Base-by-base conservation (phyloP, 92 coral and sea anemone genomes). In the Meandrina meandrites region DNA sequence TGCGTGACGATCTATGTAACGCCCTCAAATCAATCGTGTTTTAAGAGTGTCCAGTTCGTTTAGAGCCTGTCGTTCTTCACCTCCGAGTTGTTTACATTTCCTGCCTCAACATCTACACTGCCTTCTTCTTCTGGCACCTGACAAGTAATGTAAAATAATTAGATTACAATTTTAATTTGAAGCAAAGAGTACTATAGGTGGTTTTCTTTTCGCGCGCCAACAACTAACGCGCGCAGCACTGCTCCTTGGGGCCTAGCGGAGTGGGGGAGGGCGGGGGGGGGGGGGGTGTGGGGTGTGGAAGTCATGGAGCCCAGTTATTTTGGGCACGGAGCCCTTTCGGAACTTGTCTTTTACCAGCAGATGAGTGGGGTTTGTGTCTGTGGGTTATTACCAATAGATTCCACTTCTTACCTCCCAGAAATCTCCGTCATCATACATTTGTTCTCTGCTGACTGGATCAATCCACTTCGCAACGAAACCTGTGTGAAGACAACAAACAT, bases 341-440 rank as follows among this genome's bases (percentile, higher is more conserved):
- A 48, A 13, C 53, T 0, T 7, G 53, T 48, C 12, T 9, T 48
- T 9, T 48, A 48, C 53, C 6, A 4, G 53, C 9, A 48, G 6
- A 4, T 48, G 53, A 48, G 9, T 13, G 9, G 1, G 14, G 11
- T 9, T 48, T 48, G 1, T 9, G 53, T 48, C n/a, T n/a, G n/a
- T n/a, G n/a, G n/a, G n/a, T n/a, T n/a, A n/a, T n/a, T n/a, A n/a
- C n/a, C n/a, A n/a, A n/a, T n/a, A n/a, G n/a, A n/a, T n/a, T n/a
- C n/a, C n/a, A n/a, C n/a, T n/a, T n/a, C n/a, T n/a, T n/a, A 94
- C 98, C 89, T 94, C 94, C 93, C 94, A 96, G 91, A 78, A 94
- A 75, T 94, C 98, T 22, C 80, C 93, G 79, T 96, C 98, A 76
- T 96, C 98, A 40, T 92, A 96, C 92, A 96, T 81, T 83, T 96